These are phyloP conservation scores for Pollenia angustigena DNA, from an alignment of 2,888 invertebrate genomes.

Conservation along the genomic window DNA sequence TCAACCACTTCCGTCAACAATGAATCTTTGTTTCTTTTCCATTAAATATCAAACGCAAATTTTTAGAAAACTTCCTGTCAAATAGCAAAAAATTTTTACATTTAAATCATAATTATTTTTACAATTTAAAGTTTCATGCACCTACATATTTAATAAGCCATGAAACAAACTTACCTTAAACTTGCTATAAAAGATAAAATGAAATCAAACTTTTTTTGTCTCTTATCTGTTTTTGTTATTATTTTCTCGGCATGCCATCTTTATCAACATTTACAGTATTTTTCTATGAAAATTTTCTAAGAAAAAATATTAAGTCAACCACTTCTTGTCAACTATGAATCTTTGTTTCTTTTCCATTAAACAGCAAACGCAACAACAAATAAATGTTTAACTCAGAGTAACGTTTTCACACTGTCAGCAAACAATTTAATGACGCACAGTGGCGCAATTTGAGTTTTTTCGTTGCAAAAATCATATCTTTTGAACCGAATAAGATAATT, in stretches of 20 bases:
- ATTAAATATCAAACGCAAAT: neutral
- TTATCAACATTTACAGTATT: neutral
- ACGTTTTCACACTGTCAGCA: constrained; percentile 19
- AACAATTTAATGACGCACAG: constrained; percentile 28
- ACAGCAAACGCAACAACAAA: neutral
- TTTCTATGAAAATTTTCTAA: neutral
- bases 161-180: too few species aligned
- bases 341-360: constrained; percentile 19
- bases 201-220: too few species aligned
- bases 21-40: constrained; percentile 29
- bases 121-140: too few species aligned
- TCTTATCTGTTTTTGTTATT: too few species aligned
- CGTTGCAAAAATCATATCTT: too few species aligned
- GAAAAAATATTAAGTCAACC: neutral
- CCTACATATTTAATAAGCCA: too few species aligned
- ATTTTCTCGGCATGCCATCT: neutral
- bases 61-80: too few species aligned
- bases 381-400: neutral
- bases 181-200: too few species aligned
- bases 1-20: neutral
- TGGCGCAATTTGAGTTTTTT: too few species aligned
- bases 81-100: too few species aligned
- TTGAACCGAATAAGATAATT: too few species aligned
- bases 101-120: too few species aligned
- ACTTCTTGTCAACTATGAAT: constrained; percentile 28